These are phyloP conservation scores for Pampusana beccarii DNA, from an alignment of 2,113 vertebrate species.

Conservation along the genomic window DNA sequence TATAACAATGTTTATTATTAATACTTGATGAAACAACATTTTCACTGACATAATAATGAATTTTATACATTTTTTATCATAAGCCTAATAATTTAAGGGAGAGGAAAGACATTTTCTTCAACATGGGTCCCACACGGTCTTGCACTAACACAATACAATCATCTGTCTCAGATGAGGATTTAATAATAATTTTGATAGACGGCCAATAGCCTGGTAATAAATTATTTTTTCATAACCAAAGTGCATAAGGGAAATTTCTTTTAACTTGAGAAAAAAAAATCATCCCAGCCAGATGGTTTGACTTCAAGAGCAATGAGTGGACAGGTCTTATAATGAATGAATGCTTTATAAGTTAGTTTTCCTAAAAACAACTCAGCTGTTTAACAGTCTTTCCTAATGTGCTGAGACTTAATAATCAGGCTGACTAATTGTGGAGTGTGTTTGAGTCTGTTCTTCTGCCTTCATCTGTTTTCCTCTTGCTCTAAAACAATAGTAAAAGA, in stretches of 20 bases:
- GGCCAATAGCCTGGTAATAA: not conserved
- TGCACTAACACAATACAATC: not conserved
- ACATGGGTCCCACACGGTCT: not conserved
- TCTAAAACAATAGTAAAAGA: not conserved
- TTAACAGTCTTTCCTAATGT: not conserved
- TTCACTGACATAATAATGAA: not conserved
- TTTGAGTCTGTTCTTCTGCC: not conserved
- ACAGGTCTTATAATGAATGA: not conserved
- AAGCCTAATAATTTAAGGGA: not conserved
- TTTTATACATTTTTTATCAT: not conserved
- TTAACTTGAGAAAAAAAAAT: not conserved
- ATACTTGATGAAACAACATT: not conserved
- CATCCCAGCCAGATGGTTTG: not conserved
- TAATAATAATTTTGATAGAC: not conserved
- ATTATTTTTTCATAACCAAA: not conserved
- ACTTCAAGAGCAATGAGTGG: not conserved
- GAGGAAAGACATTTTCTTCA: not conserved
- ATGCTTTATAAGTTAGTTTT: not conserved
- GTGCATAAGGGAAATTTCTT: not conserved
- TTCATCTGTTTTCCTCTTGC: not conserved
- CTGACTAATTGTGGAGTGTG: not conserved
- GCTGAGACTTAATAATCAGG: not conserved
- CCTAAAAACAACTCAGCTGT: not conserved
- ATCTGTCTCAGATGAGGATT: not conserved
- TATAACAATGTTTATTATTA: not conserved